Evolutionary conservation across 2,113 vertebrate genomes (phyloP), one percentile per base, ranked within the genome.

Genomic region (Euleptes europaea): DNA sequence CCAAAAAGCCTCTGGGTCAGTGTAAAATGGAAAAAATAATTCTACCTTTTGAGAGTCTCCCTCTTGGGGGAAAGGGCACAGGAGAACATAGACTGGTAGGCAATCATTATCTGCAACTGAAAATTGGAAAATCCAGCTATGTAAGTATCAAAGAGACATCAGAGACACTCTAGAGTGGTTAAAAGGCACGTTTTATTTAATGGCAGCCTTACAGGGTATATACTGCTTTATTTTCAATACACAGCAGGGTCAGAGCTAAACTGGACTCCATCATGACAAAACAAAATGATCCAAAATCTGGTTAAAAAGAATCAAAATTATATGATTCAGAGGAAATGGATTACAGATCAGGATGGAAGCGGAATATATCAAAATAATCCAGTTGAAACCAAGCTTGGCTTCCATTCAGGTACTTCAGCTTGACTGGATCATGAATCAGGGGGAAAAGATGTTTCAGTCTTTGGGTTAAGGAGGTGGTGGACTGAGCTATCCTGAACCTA

Each of bases 51-150:
- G n/a, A 2, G 60, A 77, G 42, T 21, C 11, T 51, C 1, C 9
- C 11, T 70, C 17, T 85, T 66, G 66, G 51, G 42, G 66, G 75
- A 75, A 67, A 28, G 66, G 35, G 14, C 13, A 21, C 13, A 67
- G 42, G 47, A 87, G 77, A 21, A 19, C 47, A 78, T 40, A 65
- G 65, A 85, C 80, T 10, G 35, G 5, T 70, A 23, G 51, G 4
- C 65, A 51, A 28, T 73, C 31, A 47, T 76, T 60, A 4, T 70
- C n/a, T 51, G 63, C 78, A 86, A 51, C 9, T 84, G 67, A 74
- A 84, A 77, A 86, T 80, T 88, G 60, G 44, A 86, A 66, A 76
- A 72, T 31, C 69, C 19, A 57, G 72, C 73, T 67, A 78, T 38
- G 17, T 63, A 63, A 63, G 60, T 65, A 70, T 57, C 21, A 74